phyloP scores from a whole-genome alignment of 2,888 invertebrate genomes.

The Leucania comma region DNA sequence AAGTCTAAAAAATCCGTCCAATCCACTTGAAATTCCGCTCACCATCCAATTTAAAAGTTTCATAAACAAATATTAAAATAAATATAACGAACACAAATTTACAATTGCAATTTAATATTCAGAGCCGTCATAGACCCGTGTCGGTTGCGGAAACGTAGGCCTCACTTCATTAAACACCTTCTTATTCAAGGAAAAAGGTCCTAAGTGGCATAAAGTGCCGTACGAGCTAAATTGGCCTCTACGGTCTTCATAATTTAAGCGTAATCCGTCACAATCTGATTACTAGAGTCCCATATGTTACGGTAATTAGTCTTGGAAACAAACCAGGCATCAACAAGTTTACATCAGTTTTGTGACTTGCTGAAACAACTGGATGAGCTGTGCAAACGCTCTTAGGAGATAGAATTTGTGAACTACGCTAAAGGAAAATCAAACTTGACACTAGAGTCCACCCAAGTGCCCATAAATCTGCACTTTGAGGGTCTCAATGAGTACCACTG shows the following conservation, averaged over 20 bases:
- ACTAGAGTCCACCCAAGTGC: no score
- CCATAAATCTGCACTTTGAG: no score
- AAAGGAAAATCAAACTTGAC: no score
- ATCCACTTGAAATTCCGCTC: background rate
- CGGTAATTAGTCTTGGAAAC: constrained; percentile 47
- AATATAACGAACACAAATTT: constrained; percentile 19
- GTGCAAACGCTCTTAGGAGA: background rate
- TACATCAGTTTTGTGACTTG: constrained; percentile 20
- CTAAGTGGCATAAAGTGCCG: constrained; percentile 37
- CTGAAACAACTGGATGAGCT: constrained; percentile 25
- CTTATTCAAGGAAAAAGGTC: constrained; percentile 38
- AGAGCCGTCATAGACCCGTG: constrained; percentile 33
- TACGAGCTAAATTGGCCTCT: constrained; percentile 47
- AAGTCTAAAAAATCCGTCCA: background rate
- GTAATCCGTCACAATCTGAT: constrained; percentile 58
- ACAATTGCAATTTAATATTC: constrained; percentile 48
- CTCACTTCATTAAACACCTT: constrained; percentile 49
- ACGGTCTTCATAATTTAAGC: constrained; percentile 52
- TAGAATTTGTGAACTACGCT: no score
- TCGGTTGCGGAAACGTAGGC: constrained; percentile 35
- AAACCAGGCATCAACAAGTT: constrained; percentile 33
- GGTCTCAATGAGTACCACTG: no score
- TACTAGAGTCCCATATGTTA: constrained; percentile 40
- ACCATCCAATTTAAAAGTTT: background rate
- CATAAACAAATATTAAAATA: background rate